Percentiles rank a stretch among this genome's conserved stretches.
Conservation (phyloP, 2,797 vertebrate genomes). For the Fringilla coelebs region DNA sequence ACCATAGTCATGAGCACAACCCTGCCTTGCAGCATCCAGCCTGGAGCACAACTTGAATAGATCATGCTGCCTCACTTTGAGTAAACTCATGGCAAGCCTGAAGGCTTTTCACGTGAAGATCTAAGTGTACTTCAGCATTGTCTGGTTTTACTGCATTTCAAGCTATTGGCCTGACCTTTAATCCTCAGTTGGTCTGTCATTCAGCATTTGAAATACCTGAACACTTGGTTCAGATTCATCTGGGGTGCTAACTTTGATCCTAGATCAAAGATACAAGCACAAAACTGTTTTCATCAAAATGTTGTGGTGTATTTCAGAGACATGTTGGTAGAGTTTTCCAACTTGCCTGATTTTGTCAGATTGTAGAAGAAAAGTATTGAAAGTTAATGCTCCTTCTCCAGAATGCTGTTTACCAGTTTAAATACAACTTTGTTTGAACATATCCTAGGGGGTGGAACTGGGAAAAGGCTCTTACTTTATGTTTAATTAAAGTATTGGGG, state of each 20-base stretch:
- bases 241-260: constrained; percentile 21
- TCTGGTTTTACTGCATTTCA: not conserved
- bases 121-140: constrained; percentile 21
- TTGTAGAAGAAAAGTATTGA: not conserved
- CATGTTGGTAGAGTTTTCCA: not conserved
- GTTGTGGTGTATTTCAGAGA: constrained; percentile 12
- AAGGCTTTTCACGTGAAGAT: constrained; percentile 9
- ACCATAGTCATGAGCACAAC: not conserved
- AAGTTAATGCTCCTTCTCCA: constrained; percentile 15
- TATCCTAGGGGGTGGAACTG: not conserved
- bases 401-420: not conserved
- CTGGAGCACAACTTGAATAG: not conserved
- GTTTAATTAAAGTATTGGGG: not conserved
- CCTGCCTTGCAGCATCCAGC: not conserved
- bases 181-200: constrained; percentile 17
- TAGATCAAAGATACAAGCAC: constrained; percentile 22
- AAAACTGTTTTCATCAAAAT: constrained; percentile 42
- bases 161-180: constrained; percentile 26
- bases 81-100: constrained; percentile 20
- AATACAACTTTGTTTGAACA: not conserved
- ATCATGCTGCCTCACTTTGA: not conserved
- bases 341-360: not conserved
- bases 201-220: constrained; percentile 42
- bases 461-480: not conserved
- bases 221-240: constrained; percentile 4